Conservation (phyloP, 2,888 invertebrate species). For the Cheiracanthium punctorium region DNA sequence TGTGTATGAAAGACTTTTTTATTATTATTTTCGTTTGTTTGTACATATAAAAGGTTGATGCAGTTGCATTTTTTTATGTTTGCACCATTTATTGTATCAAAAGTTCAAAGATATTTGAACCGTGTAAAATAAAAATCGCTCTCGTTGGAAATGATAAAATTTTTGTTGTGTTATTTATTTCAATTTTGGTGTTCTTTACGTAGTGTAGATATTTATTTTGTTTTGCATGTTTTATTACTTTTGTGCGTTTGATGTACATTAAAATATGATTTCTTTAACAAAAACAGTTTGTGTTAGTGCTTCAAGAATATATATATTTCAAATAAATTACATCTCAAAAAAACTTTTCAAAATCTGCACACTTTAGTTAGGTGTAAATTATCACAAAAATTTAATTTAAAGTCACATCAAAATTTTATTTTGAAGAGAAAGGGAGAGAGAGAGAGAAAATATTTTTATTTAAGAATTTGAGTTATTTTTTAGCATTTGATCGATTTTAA, state of each 20-base stretch:
- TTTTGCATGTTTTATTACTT: constrained; percentile 36
- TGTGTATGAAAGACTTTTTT: constrained; percentile 58
- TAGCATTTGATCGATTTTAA: no score
- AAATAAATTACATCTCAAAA: no score
- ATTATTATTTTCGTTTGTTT: constrained; percentile 49
- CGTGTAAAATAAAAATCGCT: constrained; percentile 68
- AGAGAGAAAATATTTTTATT: no score
- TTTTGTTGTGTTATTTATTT: constrained; percentile 56
- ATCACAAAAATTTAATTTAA: no score
- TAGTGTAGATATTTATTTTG: constrained; percentile 22
- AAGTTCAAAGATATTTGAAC: constrained; percentile 55
- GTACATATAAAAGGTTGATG: constrained; percentile 59
- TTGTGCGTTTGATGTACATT: neutral
- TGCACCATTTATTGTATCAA: constrained; percentile 50
- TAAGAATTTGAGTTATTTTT: no score
- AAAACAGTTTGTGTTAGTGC: no score
- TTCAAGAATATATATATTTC: no score
- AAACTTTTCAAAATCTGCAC: no score
- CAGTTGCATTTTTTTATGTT: constrained; percentile 66
- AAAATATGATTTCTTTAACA: no score
- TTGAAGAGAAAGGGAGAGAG: no score
- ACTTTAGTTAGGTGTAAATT: no score
- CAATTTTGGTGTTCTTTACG: constrained; percentile 12
- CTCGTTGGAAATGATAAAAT: constrained; percentile 42
- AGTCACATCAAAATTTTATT: no score